Base-by-base conservation (phyloP, 92 coral and sea anemone species). In the Palythoa caribaeorum region DNA sequence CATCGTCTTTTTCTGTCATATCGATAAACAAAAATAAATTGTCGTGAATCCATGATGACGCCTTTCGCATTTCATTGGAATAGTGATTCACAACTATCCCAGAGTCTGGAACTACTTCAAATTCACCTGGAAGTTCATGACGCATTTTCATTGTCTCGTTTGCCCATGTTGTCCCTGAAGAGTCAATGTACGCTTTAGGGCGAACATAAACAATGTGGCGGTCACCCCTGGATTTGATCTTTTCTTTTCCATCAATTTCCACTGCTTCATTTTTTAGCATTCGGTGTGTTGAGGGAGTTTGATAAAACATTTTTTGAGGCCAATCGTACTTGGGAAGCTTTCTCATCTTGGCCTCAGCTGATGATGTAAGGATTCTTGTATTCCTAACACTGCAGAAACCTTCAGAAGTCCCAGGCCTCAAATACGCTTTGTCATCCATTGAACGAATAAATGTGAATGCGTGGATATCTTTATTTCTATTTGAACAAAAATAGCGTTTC, bases 291-390 rank as follows among this genome's bases (percentile, higher is more conserved):
- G 93, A 77, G 39, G 95, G 95, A 5, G 95, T 92, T 74, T 68
- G 79, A 73, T 90, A 90, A 65, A 87, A 79, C 89, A 86, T 73
- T 50, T 87, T 79, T 90, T 92, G 87, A 53, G 95, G 93, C 93
- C 93, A 92, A 76, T 92, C 90, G 71, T 90, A 92, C 83, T 92
- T 92, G 62, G 93, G 95, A 60, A 92, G 84, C 70, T 92, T 86
- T 77, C 91, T 92, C 76, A 84, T 84, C 65, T 86, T 76, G 8
- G 80, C 87, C 66, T 62, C 87, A 77, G 88, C 88, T 40, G 95
- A 72, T 50, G 85, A 80, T 11, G 88, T 73, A 62, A 92, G 87
- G 47, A 92, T 89, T 75, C 87, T 86, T 76, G 84, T 36, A 65
- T 84, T 89, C 70, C 91, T 50, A 19, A 69, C 89, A 54, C 83